Conservation (phyloP, 1,140 invertebrate genomes). For the Arctopsyche grandis region DNA sequence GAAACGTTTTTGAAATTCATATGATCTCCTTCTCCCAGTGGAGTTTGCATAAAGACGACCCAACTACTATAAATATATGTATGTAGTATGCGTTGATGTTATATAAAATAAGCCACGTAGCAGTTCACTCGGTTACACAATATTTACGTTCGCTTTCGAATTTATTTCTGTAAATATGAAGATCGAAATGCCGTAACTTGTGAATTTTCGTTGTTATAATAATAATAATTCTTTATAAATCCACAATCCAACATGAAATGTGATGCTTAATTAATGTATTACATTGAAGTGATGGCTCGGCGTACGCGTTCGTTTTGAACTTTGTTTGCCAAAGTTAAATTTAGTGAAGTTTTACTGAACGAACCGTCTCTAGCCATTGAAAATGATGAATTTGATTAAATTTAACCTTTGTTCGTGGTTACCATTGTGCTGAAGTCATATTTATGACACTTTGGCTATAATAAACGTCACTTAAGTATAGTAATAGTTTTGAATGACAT, state of each 20-base stretch:
- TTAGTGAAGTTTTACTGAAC: not conserved
- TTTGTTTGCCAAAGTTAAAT: not conserved
- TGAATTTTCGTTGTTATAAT: too few species aligned
- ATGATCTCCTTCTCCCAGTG: not conserved
- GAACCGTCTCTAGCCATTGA: not conserved
- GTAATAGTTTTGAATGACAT: constrained; percentile 6
- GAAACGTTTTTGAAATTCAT: constrained; percentile 4
- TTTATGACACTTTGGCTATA: constrained; percentile 10
- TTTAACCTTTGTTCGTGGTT: constrained; percentile 16
- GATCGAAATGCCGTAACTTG: too few species aligned
- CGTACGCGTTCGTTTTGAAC: too few species aligned
- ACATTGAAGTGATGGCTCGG: too few species aligned
- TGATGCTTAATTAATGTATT: too few species aligned
- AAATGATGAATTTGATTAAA: constrained; percentile 31
- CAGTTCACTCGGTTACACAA: not conserved
- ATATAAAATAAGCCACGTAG: not conserved
- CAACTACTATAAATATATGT: not conserved
- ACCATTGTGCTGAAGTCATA: constrained; percentile 25
- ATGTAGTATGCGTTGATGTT: not conserved
- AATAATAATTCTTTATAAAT: too few species aligned
- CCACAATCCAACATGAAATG: too few species aligned
- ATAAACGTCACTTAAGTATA: constrained; percentile 14
- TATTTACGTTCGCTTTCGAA: too few species aligned
- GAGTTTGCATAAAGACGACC: not conserved
- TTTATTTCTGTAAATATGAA: too few species aligned